Base-by-base conservation (phyloP, 2,797 vertebrate genomes). In the Arctocebus calabarensis region DNA sequence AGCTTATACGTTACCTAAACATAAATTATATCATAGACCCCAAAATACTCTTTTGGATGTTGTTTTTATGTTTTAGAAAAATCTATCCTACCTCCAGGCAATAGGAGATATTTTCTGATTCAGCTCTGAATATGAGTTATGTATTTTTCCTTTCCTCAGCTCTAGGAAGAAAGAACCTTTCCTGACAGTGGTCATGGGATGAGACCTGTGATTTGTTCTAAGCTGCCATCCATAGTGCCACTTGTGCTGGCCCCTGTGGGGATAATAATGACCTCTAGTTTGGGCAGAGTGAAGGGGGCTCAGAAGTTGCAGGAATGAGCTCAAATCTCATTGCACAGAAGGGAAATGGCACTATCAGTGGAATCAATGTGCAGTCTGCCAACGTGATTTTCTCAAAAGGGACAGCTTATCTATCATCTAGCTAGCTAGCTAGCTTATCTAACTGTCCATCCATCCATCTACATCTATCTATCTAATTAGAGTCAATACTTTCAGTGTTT, bases 31-130 rank as follows among this genome's bases (percentile, higher is more conserved):
- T 68, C 37, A 37, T 32, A 48, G 62, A 12, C 37, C 13, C 70
- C 25, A 55, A 82, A 45, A 12, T 11, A 81, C 16, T 12, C n/a
- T 90, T 92, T 74, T n/a, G 25, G 7, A 73, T 59, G 25, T 45
- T 77, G 40, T 64, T 84, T 86, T 90, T 40, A 14, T 71, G 68
- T 71, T 89, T 83, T 4, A 37, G 61, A 66, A 84, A 74, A 64
- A 87, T 43, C 7, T n/a, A 8, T 79, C 32, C 43, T 10, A 25
- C 9, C 23, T 61, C 3, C 34, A 84, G 34, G 45, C 40, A 29
- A 20, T 23, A 52, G 71, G n/a, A 55, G 32, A 48, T 10, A 17
- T 59, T 83, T 94, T 37, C 71, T 82, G 20, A 43, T 34, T 82
- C 29, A 27, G 16, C 34, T 57, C 57, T 52, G 29, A 78, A 45